Conservation (phyloP, 2,797 vertebrate species). For the Spinibarbus caldwelli region DNA sequence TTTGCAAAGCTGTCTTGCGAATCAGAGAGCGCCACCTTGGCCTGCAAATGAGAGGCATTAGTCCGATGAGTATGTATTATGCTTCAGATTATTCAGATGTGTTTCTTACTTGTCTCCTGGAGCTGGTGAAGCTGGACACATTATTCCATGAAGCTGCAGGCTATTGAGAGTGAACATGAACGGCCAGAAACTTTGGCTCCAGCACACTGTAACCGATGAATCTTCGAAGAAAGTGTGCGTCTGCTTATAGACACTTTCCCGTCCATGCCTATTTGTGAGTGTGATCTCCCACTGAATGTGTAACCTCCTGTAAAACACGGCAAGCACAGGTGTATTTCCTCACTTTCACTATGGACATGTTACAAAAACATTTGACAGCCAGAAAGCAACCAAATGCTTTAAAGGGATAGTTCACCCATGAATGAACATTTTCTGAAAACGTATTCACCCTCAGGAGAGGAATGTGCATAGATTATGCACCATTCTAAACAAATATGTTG, state of each 20-base stretch:
- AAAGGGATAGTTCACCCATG: background rate
- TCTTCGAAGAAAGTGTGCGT: constrained; percentile 76
- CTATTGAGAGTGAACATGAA: constrained; percentile 70
- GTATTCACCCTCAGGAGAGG: background rate
- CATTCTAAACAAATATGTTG: background rate
- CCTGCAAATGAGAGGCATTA: constrained; percentile 64
- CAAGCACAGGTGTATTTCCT: background rate
- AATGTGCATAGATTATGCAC: background rate
- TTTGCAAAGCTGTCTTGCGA: constrained; percentile 71
- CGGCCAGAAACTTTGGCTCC: constrained; percentile 76
- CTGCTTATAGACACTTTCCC: constrained; percentile 72
- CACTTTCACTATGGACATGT: background rate
- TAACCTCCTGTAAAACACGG: constrained; percentile 65
- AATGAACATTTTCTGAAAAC: background rate
- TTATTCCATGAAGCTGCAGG: constrained; percentile 83
- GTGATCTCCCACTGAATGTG: constrained; percentile 83
- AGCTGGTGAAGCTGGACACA: constrained; percentile 66
- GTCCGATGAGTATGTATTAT: background rate
- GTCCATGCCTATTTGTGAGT: constrained; percentile 74
- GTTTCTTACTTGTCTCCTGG: constrained; percentile 73
- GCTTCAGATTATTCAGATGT: background rate
- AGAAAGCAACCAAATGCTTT: background rate
- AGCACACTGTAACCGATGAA: constrained; percentile 80
- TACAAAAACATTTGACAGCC: background rate
- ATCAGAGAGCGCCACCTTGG: constrained; percentile 83